Evolutionary conservation across 2,113 vertebrate species (phyloP).

Genomic region (Syngnathoides biaculeatus): DNA sequence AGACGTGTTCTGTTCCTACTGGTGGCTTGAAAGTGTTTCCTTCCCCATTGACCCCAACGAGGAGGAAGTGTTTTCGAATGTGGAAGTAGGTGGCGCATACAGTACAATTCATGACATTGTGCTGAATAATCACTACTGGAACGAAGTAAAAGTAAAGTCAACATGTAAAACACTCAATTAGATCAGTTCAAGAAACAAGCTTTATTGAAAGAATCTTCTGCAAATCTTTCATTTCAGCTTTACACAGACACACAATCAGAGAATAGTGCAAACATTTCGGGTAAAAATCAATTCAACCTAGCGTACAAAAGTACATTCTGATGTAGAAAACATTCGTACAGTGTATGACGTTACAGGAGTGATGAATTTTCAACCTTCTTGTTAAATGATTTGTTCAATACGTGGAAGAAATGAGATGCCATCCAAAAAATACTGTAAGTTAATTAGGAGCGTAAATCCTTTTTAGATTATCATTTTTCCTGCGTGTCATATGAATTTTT

Average conservation of each 20-base stretch:
- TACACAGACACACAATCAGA: neutral
- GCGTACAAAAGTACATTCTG: neutral
- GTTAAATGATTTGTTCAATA: neutral
- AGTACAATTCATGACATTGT: no score
- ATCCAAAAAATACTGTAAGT: neutral
- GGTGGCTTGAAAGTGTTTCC: no score
- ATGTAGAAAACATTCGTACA: neutral
- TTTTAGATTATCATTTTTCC: neutral
- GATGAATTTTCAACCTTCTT: neutral
- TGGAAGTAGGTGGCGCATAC: no score
- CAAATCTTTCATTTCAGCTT: neutral
- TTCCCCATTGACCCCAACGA: no score
- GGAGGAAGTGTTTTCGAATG: no score
- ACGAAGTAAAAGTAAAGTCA: no score
- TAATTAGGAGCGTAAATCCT: neutral
- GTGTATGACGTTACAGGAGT: neutral
- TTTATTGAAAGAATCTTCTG: constrained; percentile 14
- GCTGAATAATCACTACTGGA: no score
- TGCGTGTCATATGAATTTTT: no score
- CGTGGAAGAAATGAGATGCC: neutral
- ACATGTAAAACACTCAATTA: neutral
- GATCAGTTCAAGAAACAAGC: neutral
- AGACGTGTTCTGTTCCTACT: no score
- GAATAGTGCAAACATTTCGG: neutral
- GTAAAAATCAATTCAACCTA: neutral